Conservation (phyloP, 2,797 vertebrate genomes). For the Manis pentadactyla region DNA sequence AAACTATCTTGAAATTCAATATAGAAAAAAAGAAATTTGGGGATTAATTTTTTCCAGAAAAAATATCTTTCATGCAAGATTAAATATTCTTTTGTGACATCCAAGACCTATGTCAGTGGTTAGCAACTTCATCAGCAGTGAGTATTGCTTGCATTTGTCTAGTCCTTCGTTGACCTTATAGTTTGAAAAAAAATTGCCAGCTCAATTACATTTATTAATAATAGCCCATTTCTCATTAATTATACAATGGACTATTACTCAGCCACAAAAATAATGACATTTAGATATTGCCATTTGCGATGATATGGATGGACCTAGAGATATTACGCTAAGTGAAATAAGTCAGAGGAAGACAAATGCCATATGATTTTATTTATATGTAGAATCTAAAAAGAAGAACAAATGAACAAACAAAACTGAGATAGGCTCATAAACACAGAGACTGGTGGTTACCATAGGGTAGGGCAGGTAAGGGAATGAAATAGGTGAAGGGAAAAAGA, state of each 20-base stretch:
- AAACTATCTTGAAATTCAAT: background rate
- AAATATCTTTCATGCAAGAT: background rate
- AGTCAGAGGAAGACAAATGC: no score
- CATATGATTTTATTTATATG: no score
- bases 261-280: no score
- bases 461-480: no score
- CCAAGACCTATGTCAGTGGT: background rate
- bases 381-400: no score
- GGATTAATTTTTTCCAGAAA: slow-evolving; percentile 1
- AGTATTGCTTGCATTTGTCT: background rate
- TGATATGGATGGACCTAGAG: no score
- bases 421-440: no score
- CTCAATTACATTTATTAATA: background rate
- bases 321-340: no score
- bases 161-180: background rate
- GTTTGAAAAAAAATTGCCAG: background rate
- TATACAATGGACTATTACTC: background rate
- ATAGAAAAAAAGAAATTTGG: background rate
- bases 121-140: background rate
- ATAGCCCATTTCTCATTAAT: slow-evolving; percentile 4
- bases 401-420: no score
- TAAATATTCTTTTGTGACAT: background rate
- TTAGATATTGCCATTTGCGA: no score
- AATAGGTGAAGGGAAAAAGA: no score
- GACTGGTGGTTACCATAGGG: no score